phyloP scores from a whole-genome alignment of 1,140 invertebrate species.

The Solenopsis invicta region DNA sequence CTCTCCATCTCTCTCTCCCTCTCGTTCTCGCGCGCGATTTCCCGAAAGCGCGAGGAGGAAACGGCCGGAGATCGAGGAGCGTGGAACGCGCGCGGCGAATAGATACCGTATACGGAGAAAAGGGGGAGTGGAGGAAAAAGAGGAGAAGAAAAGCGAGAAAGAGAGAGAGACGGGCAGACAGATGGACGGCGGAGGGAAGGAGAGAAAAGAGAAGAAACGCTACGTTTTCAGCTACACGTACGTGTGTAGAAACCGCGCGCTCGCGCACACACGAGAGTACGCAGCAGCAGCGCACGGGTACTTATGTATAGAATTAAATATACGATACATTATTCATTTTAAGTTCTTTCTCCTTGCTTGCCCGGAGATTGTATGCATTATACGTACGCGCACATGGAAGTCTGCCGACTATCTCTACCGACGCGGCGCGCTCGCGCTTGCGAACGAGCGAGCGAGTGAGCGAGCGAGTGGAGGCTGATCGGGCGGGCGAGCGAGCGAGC shows the following conservation, averaged over 20 bases:
- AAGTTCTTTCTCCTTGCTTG: slow-evolving; percentile 86
- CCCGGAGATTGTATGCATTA: slow-evolving; percentile 81
- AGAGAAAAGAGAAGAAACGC: slow-evolving; percentile 55
- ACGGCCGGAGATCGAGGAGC: slow-evolving; percentile 33
- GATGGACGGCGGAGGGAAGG: slow-evolving; percentile 12
- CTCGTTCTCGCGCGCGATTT: slow-evolving; percentile 12
- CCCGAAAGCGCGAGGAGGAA: slow-evolving; percentile 36
- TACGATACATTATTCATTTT: slow-evolving; percentile 88
- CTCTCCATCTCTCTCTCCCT: slow-evolving; percentile 28
- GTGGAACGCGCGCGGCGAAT: slow-evolving; percentile 40
- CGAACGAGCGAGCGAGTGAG: not conserved
- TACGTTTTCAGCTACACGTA: slow-evolving; percentile 67
- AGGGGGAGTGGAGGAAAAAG: slow-evolving; percentile 47
- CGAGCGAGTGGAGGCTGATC: slow-evolving; percentile 36
- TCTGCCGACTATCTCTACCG: slow-evolving; percentile 58
- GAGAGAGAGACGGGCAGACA: slow-evolving; percentile 26
- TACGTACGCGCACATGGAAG: slow-evolving; percentile 60
- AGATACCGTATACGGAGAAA: slow-evolving; percentile 55
- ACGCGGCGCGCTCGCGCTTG: slow-evolving; percentile 9
- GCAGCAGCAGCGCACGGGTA: slow-evolving; percentile 67
- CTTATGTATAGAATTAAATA: slow-evolving; percentile 86
- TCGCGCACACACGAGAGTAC: slow-evolving; percentile 17
- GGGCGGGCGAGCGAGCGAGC: slow-evolving; percentile 42
- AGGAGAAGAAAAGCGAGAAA: slow-evolving; percentile 38
- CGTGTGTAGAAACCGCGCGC: slow-evolving; percentile 34